Conservation (phyloP, 2,113 vertebrate genomes). For the Podarcis raffonei region DNA sequence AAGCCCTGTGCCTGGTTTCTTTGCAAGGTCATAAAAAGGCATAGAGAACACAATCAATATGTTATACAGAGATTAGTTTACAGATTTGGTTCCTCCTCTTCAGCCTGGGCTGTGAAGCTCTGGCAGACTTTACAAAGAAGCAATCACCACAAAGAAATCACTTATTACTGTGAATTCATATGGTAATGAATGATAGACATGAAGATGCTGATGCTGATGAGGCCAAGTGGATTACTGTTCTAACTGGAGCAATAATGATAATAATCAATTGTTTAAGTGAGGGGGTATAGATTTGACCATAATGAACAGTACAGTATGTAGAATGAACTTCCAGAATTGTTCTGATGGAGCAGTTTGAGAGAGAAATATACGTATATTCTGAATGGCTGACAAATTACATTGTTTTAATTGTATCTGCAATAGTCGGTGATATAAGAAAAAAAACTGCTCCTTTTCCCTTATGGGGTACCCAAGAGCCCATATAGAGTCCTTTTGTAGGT, state of each 20-base stretch:
- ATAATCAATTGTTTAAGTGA: constrained; percentile 63
- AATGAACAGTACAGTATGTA: constrained; percentile 66
- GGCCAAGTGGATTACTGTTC: constrained; percentile 37
- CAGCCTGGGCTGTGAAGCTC: constrained; percentile 45
- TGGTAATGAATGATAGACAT: constrained; percentile 60
- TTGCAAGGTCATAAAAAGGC: constrained; percentile 26
- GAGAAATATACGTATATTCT: constrained; percentile 49
- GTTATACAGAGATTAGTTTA: neutral
- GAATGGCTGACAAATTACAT: constrained; percentile 68
- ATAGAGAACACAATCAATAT: constrained; percentile 41
- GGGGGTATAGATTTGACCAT: constrained; percentile 66
- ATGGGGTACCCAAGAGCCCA: too few relatives aligned
- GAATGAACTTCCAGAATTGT: constrained; percentile 60
- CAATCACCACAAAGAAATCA: constrained; percentile 68
- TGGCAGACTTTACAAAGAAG: constrained; percentile 62
- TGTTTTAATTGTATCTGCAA: constrained; percentile 45
- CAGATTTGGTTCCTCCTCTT: constrained; percentile 32
- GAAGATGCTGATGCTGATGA: constrained; percentile 44
- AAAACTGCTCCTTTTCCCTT: too few relatives aligned
- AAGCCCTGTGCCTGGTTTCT: constrained; percentile 25
- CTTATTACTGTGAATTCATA: constrained; percentile 72
- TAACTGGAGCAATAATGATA: constrained; percentile 55
- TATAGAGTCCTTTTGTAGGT: too few relatives aligned
- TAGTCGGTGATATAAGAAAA: too few relatives aligned
- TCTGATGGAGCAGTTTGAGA: constrained; percentile 27